Evolutionary conservation across 2,888 invertebrate species (phyloP).

Genomic region (Leistus spinibarbis): DNA sequence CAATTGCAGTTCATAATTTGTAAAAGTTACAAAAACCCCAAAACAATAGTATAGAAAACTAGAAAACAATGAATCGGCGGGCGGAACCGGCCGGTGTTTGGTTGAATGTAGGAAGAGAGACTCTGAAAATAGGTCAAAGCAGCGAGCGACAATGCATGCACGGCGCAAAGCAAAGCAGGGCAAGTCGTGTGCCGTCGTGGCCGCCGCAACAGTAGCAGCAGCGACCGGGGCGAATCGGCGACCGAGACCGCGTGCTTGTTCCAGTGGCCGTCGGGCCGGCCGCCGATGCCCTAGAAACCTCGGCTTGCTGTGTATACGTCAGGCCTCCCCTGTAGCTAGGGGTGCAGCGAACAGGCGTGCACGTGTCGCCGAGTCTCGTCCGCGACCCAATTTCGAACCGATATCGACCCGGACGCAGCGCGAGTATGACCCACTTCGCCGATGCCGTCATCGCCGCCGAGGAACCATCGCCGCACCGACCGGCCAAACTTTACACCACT

Average conservation of each 20-base stretch:
- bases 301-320: not conserved
- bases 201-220: not conserved
- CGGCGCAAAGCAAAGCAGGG: not conserved
- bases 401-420: constrained; percentile 8
- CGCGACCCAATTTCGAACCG: constrained; percentile 14
- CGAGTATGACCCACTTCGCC: constrained; percentile 14
- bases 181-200: not conserved
- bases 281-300: not conserved
- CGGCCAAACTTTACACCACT: too few species aligned
- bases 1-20: too few species aligned
- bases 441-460: not conserved
- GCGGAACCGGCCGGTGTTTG: not conserved
- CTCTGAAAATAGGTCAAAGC: not conserved
- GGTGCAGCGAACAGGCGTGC: not conserved
- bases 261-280: not conserved
- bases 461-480: constrained; percentile 6
- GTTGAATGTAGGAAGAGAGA: not conserved
- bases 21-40: too few species aligned
- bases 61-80: not conserved
- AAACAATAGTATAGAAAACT: too few species aligned
- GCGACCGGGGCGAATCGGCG: not conserved
- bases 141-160: not conserved
- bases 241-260: not conserved
- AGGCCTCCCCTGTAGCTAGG: not conserved
- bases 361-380: constrained; percentile 15